phyloP scores from a whole-genome alignment of 2,888 invertebrate species.

The Baronia brevicornis region DNA sequence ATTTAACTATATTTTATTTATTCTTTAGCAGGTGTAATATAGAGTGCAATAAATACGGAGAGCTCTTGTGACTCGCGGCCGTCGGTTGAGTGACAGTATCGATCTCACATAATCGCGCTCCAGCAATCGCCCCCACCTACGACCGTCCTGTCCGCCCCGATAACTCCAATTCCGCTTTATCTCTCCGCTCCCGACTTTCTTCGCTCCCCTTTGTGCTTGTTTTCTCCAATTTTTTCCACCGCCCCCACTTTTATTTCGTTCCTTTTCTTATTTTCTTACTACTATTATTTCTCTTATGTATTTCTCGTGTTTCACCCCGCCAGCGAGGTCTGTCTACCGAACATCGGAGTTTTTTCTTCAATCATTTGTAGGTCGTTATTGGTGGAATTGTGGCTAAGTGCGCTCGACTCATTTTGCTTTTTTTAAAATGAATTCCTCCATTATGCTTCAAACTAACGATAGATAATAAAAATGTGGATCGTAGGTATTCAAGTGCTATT shows the following conservation, averaged over 20 bases:
- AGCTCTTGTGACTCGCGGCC: slow-evolving; percentile 23
- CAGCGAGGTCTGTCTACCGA: slow-evolving; percentile 32
- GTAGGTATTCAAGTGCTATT: too few species aligned
- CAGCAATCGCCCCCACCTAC: slow-evolving; percentile 56
- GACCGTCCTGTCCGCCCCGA: slow-evolving; percentile 62
- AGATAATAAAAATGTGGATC: slow-evolving; percentile 43
- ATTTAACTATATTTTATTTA: too few species aligned
- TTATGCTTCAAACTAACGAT: slow-evolving; percentile 45
- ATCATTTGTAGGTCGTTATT: slow-evolving; percentile 68
- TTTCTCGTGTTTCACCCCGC: slow-evolving; percentile 66
- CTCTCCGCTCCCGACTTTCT: slow-evolving; percentile 63
- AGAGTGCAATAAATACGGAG: slow-evolving; percentile 12
- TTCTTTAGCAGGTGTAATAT: background rate
- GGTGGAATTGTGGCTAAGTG: slow-evolving; percentile 64
- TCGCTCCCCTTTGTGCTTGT: slow-evolving; percentile 71
- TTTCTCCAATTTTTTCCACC: slow-evolving; percentile 65
- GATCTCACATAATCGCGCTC: slow-evolving; percentile 65
- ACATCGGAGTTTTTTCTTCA: slow-evolving; percentile 50
- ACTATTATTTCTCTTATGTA: slow-evolving; percentile 72
- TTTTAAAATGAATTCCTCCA: slow-evolving; percentile 65
- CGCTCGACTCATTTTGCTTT: slow-evolving; percentile 15
- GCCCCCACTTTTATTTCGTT: slow-evolving; percentile 65
- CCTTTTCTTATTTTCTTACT: slow-evolving; percentile 63
- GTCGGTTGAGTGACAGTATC: slow-evolving; percentile 65
- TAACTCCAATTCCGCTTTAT: slow-evolving; percentile 75